Evolutionary conservation across 2,888 invertebrate species (phyloP).

Genomic region (Oscheius sp.): DNA sequence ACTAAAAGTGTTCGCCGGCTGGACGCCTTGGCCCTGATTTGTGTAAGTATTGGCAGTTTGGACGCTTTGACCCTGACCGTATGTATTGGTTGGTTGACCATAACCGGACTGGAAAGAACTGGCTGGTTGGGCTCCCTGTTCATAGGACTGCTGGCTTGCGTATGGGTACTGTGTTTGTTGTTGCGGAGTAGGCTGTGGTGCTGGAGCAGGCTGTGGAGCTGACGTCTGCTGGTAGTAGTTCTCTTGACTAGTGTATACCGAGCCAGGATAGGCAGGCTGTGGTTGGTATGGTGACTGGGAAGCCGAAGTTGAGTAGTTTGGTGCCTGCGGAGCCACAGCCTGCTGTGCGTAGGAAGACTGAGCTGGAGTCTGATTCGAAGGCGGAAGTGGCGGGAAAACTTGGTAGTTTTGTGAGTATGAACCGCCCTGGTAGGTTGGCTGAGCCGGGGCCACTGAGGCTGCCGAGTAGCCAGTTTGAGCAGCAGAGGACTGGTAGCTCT

Average conservation of each 20-base stretch:
- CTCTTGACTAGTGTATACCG: constrained; percentile 13
- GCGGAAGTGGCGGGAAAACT: constrained; percentile 35
- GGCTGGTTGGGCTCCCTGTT: constrained; percentile 4
- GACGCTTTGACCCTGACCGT: not conserved
- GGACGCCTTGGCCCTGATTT: not conserved
- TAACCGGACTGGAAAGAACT: not conserved
- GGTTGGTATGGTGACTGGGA: constrained; percentile 38
- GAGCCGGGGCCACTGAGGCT: constrained; percentile 13
- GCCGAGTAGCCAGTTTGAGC: constrained; percentile 27
- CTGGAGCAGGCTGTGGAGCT: constrained; percentile 20
- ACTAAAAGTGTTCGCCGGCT: constrained; percentile 23
- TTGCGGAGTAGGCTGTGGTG: not conserved
- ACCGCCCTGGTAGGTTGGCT: constrained; percentile 28
- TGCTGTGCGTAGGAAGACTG: constrained; percentile 8
- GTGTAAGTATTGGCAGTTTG: not conserved
- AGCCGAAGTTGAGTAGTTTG: not conserved
- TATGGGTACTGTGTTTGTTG: constrained; percentile 13
- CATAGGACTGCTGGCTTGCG: not conserved
- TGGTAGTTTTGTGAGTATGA: constrained; percentile 36
- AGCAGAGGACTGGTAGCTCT: constrained; percentile 16
- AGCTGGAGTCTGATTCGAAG: constrained; percentile 31
- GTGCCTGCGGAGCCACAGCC: not conserved
- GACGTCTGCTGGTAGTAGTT: constrained; percentile 14
- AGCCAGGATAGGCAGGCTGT: constrained; percentile 25
- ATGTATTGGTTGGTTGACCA: not conserved